Evolutionary conservation across 2,888 invertebrate species (phyloP), one percentile per base, ranked within the genome.

Genomic region (Brachyptera risi): DNA sequence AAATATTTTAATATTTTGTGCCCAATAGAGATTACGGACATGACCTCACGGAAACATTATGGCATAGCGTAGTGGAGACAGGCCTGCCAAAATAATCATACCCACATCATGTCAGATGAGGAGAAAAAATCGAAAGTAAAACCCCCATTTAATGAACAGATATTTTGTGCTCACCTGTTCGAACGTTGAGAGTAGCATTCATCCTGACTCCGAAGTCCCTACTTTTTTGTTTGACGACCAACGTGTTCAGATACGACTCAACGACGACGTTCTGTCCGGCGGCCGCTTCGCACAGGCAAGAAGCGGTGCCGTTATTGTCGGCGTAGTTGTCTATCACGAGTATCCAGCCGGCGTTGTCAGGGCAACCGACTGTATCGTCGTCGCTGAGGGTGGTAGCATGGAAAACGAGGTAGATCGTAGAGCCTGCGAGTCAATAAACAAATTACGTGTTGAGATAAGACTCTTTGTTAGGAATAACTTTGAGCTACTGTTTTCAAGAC

Each of bases 291-390:
- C 88, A 88, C 27, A 88, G 76, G 27, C 79, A 80, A 87, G 87
- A 88, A 58, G 79, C 76, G 0, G 87, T 86, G 35, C 87, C 87
- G 72, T 87, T 87, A 67, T 77, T 77, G 68, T 87, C 87, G 0
- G 86, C 83, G 74, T 88, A 88, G 72, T 83, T 85, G 73, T 88
- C 88, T 67, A 68, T 63, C 60, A 83, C 82, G 78, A 82, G 80
- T 60, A 83, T 76, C 74, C 79, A 77, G 0, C 79, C 79, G 42
- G 73, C 73, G 7, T 78, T 78, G 3, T 72, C 74, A 0, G 78
- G 56, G 31, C 61, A 59, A 5, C 15, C 24, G 9, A 21, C 23
- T 44, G 19, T n/a, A 37, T 26, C 3, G 15, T 49, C 35, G 11
- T 19, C 75, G 60, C 73, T 74, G 50, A 80, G 73, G 61, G 75